Conservation (phyloP, 1,140 invertebrate species). For the Sipha flava region DNA sequence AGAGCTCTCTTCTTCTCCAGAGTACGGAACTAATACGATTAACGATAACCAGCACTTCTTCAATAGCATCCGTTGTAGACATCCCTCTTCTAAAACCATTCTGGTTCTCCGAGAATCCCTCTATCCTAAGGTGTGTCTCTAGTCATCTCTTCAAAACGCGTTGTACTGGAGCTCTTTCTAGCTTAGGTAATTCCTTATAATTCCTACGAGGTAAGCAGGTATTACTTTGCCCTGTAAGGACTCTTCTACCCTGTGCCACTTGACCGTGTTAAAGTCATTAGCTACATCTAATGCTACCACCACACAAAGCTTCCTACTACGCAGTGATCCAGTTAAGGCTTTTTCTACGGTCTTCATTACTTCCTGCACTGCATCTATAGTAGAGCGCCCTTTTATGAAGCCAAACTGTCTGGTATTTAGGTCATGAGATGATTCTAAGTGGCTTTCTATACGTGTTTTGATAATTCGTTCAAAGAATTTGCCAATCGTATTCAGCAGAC, state of each 20-base stretch:
- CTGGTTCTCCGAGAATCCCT: neutral
- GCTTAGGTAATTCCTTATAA: constrained; percentile 1
- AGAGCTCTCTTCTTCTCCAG: neutral
- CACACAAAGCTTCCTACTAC: neutral
- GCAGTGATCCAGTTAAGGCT: neutral
- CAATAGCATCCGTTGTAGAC: neutral
- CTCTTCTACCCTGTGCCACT: neutral
- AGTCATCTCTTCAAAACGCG: neutral
- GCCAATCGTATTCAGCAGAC: neutral
- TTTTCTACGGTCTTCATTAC: neutral
- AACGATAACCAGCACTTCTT: neutral
- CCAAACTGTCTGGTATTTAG: neutral
- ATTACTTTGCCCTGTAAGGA: neutral
- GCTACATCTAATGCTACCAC: neutral
- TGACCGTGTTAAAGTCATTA: constrained; percentile 5
- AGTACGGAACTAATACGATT: no score
- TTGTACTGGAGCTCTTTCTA: neutral
- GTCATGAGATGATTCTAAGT: neutral
- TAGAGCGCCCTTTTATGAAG: neutral
- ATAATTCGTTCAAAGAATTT: neutral
- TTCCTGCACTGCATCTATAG: neutral
- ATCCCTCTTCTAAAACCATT: neutral
- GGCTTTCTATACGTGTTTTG: neutral
- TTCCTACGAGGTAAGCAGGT: neutral
- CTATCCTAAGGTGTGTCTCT: neutral